Conservation (phyloP, 2,113 vertebrate species). For the Casuarius casuarius region DNA sequence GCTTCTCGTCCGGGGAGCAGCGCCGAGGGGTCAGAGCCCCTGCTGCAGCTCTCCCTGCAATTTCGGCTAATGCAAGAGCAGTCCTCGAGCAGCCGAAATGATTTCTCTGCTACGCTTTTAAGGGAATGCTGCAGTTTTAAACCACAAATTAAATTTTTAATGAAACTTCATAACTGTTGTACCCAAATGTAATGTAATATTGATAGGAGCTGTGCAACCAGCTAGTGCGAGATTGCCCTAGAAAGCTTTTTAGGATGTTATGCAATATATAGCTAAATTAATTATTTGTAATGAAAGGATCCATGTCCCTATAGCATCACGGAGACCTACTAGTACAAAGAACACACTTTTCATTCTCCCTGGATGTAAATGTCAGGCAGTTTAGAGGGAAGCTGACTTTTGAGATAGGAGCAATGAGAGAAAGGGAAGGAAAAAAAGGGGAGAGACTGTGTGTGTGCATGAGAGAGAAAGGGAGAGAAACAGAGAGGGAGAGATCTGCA, state of each 20-base stretch:
- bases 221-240: constrained; percentile 68
- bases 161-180: constrained; percentile 76
- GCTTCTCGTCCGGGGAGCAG: rapidly evolving
- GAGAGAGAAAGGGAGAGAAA: not conserved
- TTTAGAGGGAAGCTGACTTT: not conserved
- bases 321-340: constrained; percentile 46
- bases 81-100: not conserved
- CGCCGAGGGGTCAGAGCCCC: rapidly evolving
- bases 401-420: not conserved
- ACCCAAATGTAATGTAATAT: constrained; percentile 75
- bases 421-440: not conserved
- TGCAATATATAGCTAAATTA: constrained; percentile 78
- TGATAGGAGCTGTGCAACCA: constrained; percentile 76
- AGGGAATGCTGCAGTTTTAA: constrained; percentile 75
- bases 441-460: not conserved
- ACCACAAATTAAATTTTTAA: constrained; percentile 84
- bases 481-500: constrained; percentile 33
- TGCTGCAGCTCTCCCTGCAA: not conserved
- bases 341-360: not conserved
- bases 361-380: constrained; percentile 43
- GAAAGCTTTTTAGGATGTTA: constrained; percentile 82
- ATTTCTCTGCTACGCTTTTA: constrained; percentile 57
- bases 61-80: not conserved
- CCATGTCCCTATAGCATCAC: constrained; percentile 53
- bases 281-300: constrained; percentile 79